Conservation (phyloP, 2,113 vertebrate species). For the Calyptomena viridis region DNA sequence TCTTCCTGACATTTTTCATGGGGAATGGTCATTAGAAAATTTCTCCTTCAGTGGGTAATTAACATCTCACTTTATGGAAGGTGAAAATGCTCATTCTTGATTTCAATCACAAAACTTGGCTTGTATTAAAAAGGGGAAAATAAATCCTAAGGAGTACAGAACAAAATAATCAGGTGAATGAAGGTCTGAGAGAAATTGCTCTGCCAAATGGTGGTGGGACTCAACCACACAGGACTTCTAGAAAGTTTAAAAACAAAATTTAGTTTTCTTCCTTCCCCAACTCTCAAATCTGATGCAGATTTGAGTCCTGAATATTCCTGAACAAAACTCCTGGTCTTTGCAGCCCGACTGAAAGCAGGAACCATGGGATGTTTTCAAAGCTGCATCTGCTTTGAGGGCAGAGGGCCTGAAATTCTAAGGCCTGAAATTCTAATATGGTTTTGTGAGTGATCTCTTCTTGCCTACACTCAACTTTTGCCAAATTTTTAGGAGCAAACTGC, state of each 20-base stretch:
- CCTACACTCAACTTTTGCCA: neutral
- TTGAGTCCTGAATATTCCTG: neutral
- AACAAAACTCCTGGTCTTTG: neutral
- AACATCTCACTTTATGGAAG: neutral
- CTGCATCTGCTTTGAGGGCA: neutral
- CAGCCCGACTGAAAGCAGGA: neutral
- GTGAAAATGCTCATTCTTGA: neutral
- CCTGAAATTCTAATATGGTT: neutral
- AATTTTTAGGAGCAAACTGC: neutral
- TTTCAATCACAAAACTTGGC: neutral
- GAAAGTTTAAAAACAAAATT: neutral
- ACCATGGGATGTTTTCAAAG: neutral
- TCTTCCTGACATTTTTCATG: neutral
- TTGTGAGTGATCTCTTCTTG: neutral
- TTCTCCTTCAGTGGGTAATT: constrained; percentile 6
- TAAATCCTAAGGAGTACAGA: neutral
- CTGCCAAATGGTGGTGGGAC: neutral
- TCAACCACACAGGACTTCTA: neutral
- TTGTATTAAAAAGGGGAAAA: neutral
- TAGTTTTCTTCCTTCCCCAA: neutral
- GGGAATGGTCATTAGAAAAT: neutral
- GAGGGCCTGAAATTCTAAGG: neutral
- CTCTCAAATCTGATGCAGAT: neutral
- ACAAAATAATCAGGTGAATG: neutral
- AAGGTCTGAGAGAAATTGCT: neutral